Percentiles rank a stretch among this genome's conserved stretches.
These are phyloP conservation scores for Periophthalmus modestus DNA, from an alignment of 2,113 vertebrate species.

Conservation along the genomic window DNA sequence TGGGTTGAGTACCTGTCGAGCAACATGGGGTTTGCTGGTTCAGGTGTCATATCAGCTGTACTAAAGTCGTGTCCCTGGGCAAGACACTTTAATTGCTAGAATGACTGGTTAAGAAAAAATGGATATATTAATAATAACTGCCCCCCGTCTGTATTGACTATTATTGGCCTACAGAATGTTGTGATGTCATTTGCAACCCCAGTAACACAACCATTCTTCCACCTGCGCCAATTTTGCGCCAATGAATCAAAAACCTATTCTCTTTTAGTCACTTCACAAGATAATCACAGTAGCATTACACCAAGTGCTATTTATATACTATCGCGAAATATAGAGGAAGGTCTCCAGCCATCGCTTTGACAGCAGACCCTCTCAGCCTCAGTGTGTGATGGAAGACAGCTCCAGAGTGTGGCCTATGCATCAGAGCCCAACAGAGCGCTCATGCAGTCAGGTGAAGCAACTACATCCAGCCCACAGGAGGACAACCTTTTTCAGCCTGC, in stretches of 20 bases:
- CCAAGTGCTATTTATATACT: background rate
- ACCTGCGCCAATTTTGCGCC: background rate
- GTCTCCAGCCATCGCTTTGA: background rate
- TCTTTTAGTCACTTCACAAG: background rate
- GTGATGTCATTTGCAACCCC: too few species aligned
- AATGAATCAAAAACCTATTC: background rate
- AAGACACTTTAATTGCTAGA: too few species aligned
- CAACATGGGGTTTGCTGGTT: too few species aligned
- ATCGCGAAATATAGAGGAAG: background rate
- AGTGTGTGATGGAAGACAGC: slow-evolving; percentile 41
- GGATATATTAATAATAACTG: too few species aligned
- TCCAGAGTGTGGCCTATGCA: slow-evolving; percentile 2
- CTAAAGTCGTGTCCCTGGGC: too few species aligned
- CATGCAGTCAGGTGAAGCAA: slow-evolving; percentile 46
- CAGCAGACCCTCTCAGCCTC: slow-evolving; percentile 12
- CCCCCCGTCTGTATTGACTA: too few species aligned
- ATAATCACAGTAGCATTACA: background rate
- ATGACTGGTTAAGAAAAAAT: too few species aligned
- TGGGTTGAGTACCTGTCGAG: too few species aligned
- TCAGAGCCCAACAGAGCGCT: slow-evolving; percentile 23
- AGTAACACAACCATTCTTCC: background rate
- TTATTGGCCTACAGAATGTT: too few species aligned
- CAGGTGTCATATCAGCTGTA: too few species aligned
- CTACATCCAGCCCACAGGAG: slow-evolving; percentile 34
- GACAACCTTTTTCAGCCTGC: slow-evolving; percentile 8